Evolutionary conservation across 2,797 vertebrate species (phyloP).

Genomic region (Pseudochirops corinnae): DNA sequence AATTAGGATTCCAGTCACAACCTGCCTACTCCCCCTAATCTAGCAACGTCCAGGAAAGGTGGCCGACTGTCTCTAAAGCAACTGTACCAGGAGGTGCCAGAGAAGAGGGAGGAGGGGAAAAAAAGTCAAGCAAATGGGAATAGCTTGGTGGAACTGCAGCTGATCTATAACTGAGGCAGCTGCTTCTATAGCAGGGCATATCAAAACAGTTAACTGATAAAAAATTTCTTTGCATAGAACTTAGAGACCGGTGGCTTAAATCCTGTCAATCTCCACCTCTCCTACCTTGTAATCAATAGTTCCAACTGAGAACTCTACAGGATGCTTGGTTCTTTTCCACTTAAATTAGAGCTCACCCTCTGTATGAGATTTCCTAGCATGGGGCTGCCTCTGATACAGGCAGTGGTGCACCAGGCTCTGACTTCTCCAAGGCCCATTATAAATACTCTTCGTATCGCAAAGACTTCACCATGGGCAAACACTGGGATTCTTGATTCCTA

Average conservation of each 20-base stretch:
- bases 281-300: slow-evolving; percentile 66
- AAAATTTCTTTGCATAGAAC: slow-evolving; percentile 39
- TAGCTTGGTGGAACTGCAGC: slow-evolving; percentile 26
- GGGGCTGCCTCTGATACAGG: slow-evolving; percentile 63
- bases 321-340: slow-evolving; percentile 66
- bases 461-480: slow-evolving; percentile 41
- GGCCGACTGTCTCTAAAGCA: slow-evolving; percentile 16
- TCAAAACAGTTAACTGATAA: slow-evolving; percentile 35
- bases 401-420: slow-evolving; percentile 63
- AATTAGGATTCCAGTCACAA: slow-evolving; percentile 69
- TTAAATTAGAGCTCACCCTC: slow-evolving; percentile 70
- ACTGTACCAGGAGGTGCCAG: slow-evolving; percentile 28
- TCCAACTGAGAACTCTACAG: slow-evolving; percentile 64
- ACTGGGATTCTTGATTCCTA: slow-evolving; percentile 33
- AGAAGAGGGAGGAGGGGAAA: slow-evolving; percentile 38
- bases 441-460: slow-evolving; percentile 55
- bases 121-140: slow-evolving; percentile 34
- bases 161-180: slow-evolving; percentile 52
- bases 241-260: slow-evolving; percentile 21
- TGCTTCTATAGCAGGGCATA: neutral
- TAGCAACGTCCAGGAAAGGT: slow-evolving; percentile 46
- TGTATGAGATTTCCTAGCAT: slow-evolving; percentile 72
- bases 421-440: slow-evolving; percentile 48
- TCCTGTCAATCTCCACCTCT: slow-evolving; percentile 39
- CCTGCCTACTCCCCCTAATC: slow-evolving; percentile 41